Percentiles rank a stretch among this genome's conserved stretches.
phyloP scores from a whole-genome alignment of 2,113 vertebrate genomes.

The Pseudolaguvia tuberculata region DNA sequence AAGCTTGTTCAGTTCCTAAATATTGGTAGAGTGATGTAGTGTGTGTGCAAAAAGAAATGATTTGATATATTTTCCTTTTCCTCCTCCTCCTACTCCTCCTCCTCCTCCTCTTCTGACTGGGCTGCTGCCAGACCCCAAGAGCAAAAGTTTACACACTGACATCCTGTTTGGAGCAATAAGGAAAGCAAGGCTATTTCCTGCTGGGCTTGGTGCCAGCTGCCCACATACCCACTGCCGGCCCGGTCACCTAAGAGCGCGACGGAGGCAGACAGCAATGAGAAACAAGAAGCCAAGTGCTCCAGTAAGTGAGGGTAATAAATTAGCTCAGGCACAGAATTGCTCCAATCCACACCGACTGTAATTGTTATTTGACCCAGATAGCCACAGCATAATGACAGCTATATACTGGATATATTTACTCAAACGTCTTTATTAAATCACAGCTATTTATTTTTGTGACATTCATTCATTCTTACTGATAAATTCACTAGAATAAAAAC shows the following conservation, averaged over 20 bases:
- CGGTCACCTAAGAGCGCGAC: not conserved
- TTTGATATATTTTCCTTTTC: too few species aligned
- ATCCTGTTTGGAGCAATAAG: slow-evolving; percentile 78
- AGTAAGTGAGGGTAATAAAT: not conserved
- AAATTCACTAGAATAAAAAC: slow-evolving; percentile 26
- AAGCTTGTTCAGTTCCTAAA: not conserved
- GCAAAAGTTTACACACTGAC: slow-evolving; percentile 74
- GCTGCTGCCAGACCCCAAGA: slow-evolving; percentile 56
- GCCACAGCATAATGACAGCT: not conserved
- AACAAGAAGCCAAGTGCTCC: not conserved
- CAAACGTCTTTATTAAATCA: not conserved
- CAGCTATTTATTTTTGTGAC: slow-evolving; percentile 19
- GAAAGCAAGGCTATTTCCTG: slow-evolving; percentile 70
- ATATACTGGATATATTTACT: too few species aligned
- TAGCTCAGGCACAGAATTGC: not conserved
- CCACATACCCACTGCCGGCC: slow-evolving; percentile 28
- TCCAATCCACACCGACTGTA: not conserved
- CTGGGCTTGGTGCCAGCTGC: slow-evolving; percentile 55
- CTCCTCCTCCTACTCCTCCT: slow-evolving; percentile 3
- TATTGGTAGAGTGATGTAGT: not conserved
- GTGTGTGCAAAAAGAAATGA: slow-evolving; percentile 7
- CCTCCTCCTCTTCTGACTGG: slow-evolving; percentile 47
- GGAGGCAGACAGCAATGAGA: not conserved
- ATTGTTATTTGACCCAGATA: not conserved
- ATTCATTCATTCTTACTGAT: slow-evolving; percentile 33